Conservation (phyloP, 2,113 vertebrate genomes). For the Nymphicus hollandicus region DNA sequence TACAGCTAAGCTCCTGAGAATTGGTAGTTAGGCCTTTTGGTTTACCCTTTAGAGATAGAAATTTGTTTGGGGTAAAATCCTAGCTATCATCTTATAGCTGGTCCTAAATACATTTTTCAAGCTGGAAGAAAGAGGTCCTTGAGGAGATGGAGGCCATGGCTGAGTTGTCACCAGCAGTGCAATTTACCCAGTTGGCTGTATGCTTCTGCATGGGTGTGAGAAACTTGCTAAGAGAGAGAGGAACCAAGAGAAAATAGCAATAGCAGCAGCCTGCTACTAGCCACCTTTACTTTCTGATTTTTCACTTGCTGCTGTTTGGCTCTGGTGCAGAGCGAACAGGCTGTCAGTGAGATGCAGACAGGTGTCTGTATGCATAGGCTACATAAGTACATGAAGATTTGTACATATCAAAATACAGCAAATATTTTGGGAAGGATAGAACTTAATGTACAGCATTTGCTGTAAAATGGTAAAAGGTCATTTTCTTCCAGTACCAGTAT, state of each 20-base stretch:
- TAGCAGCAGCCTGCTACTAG: background rate
- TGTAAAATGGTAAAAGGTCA: background rate
- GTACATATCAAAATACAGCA: background rate
- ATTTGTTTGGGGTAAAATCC: background rate
- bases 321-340: background rate
- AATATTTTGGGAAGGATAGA: background rate
- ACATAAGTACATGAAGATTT: too few species aligned
- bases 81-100: background rate
- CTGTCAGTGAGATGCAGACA: background rate
- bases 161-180: background rate
- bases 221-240: background rate
- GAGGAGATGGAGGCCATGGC: rapidly evolving
- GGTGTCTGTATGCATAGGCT: background rate
- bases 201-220: background rate
- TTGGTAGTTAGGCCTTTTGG: background rate
- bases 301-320: background rate
- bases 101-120: background rate
- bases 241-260: background rate
- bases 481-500: background rate
- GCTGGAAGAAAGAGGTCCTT: background rate
- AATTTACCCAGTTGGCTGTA: background rate
- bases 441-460: background rate
- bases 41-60: background rate
- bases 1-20: background rate
- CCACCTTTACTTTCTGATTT: background rate